phyloP scores from a whole-genome alignment of 2,888 invertebrate genomes.

The Saturnia pavonia region DNA sequence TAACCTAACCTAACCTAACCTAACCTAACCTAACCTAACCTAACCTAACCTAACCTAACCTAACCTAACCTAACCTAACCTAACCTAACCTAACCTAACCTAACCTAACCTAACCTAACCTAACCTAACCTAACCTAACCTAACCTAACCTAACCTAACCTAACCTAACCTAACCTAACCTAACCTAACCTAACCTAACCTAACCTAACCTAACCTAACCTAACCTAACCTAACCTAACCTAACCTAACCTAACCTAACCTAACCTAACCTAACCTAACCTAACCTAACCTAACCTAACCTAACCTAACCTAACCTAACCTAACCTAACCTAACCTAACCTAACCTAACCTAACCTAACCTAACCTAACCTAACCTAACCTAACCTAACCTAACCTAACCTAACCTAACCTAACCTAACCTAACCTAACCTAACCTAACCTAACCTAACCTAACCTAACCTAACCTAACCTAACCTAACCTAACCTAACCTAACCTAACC shows the following conservation, averaged over 20 bases:
- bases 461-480: conserved; percentile 11
- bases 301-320: conserved; percentile 32
- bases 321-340: conserved; percentile 32
- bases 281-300: conserved; percentile 32
- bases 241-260: no score
- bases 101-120: no score
- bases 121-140: no score
- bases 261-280: no score
- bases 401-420: conserved; percentile 32
- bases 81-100: no score
- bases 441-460: conserved; percentile 16
- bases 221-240: conserved; percentile 31
- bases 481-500: no score
- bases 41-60: no score
- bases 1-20: no score
- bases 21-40: no score
- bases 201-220: conserved; percentile 30
- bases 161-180: no score
- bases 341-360: conserved; percentile 32
- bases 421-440: conserved; percentile 32
- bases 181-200: conserved; percentile 29
- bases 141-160: no score
- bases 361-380: conserved; percentile 32
- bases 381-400: conserved; percentile 31
- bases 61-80: no score